Base-by-base conservation (phyloP, 2,888 invertebrate genomes). In the Chloroclysta siterata region DNA sequence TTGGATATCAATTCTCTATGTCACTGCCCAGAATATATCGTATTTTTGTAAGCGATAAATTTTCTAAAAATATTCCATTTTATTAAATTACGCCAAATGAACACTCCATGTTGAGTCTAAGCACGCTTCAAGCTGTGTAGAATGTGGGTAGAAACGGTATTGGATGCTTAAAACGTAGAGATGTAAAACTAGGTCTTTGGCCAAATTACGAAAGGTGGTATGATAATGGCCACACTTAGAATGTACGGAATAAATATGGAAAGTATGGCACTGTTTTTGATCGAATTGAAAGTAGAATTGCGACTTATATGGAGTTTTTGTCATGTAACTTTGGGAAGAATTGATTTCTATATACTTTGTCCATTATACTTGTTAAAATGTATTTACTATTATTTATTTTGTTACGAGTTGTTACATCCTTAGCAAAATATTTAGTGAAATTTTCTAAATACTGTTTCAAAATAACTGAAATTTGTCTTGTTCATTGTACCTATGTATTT, bases 71-170 rank as follows among this genome's bases (percentile, higher is more conserved):
- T 75, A 76, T 79, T 81, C 75, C 80, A 80, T 66, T 77, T 75
- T 76, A 65, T 69, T 10, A 70, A 75, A 78, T 70, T 77, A 80
- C 79, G 79, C 80, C 80, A 72, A 75, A 70, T 71, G 69, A 69
- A 63, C 70, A 84, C 85, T 87, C 85, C 81, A 77, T 71, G 82
- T 73, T 60, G 86, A 86, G 84, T 85, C 77, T 85, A 87, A 88
- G 82, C 77, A 71, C 72, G 74, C 71, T 77, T 74, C 63, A 70
- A 72, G 71, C 72, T 69, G 73, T 65, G 65, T 74, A 68, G 64
- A 66, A 72, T 73, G 76, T 72, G 68, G 71, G 56, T 75, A 75
- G 73, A 60, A 33, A 53, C 59, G 44, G 39, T 51, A 52, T 55
- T 51, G 53, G 58, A 61, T 66, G 70, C 59, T 56, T 66, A 54